Percentiles rank a stretch among this genome's conserved stretches.
Evolutionary conservation across 1,140 invertebrate genomes (phyloP).

Genomic region (Lucilia cuprina): DNA sequence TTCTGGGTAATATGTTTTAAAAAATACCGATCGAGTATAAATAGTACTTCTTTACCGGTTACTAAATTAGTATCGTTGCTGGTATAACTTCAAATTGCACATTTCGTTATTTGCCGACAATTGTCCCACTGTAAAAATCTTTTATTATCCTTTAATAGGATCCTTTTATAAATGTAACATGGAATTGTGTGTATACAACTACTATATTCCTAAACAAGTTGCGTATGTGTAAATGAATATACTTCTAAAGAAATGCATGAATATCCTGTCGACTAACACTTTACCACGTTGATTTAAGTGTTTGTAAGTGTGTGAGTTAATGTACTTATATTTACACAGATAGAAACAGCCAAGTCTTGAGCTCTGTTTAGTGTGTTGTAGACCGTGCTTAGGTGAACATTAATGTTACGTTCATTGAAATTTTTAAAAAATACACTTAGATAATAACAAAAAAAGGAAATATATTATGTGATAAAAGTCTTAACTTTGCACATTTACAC

Average conservation of each 20-base stretch:
- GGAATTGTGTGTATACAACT: background rate
- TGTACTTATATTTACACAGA: background rate
- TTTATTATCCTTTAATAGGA: background rate
- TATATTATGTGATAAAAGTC: background rate
- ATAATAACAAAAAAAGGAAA: background rate
- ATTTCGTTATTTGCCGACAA: background rate
- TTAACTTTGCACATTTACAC: background rate
- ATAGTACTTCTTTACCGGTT: too few species aligned
- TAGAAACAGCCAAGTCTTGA: background rate
- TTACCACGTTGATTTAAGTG: background rate
- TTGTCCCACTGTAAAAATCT: background rate
- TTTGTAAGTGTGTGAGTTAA: background rate
- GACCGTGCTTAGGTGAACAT: slow-evolving; percentile 3
- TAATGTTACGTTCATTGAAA: background rate
- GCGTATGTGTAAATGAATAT: background rate
- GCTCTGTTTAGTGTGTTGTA: slow-evolving; percentile 23
- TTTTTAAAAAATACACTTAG: too few species aligned
- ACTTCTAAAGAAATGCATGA: background rate
- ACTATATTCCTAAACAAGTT: background rate
- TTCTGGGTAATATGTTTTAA: too few species aligned
- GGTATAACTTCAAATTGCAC: too few species aligned
- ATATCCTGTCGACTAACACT: background rate
- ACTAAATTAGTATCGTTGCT: too few species aligned
- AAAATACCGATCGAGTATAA: too few species aligned
- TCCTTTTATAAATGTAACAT: background rate